Evolutionary conservation across 37 sponge, comb jelly and placozoan species (phyloP), one percentile per base, ranked within the genome.

Genomic region (Oscarella lobularis): DNA sequence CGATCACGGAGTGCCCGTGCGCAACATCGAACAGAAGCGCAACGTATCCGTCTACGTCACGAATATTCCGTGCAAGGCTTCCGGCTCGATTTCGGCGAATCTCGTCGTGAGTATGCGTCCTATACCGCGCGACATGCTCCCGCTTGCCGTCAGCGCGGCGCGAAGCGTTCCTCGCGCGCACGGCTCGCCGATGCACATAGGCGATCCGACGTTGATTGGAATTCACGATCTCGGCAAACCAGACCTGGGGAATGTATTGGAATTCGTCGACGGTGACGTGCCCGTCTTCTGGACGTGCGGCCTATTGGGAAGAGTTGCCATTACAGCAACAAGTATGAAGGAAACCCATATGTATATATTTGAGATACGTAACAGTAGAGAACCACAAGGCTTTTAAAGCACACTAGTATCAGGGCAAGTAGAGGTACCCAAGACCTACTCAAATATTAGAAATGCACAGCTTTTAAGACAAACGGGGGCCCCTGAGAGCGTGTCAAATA

Each of bases 221-320:
- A 73, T 96, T 9, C 27, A 6, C 35, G 75, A 48, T 20, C 20
- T 48, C 14, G 14, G 20, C 20, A 48, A 9, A 27, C 60, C 60
- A 27, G 60, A 48, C 60, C 20, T 9, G 60, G 60, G 60, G 20
- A 20, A 20, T 20, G 20, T 20, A 48, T 20, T 48, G 14, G 75
- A 37, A 1, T 27, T 84, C 0, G 67, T 66, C 1, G 87, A 78
- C 2, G 88, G 75, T 4, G 86, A 83, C 33, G 87, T 95, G 2
- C 89, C 87, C 41, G 90, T 89, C n/a, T 96, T 96, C 79, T 96
- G 96, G 96, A 88, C 88, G 0, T 96, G 96, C 77, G 96, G 96
- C n/a, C n/a, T n/a, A n/a, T n/a, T n/a, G n/a, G n/a, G n/a, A n/a
- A n/a, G n/a, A n/a, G n/a, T n/a, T n/a, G n/a, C n/a, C n/a, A n/a